Conservation (phyloP, 2,113 vertebrate species). For the Hucho hucho region DNA sequence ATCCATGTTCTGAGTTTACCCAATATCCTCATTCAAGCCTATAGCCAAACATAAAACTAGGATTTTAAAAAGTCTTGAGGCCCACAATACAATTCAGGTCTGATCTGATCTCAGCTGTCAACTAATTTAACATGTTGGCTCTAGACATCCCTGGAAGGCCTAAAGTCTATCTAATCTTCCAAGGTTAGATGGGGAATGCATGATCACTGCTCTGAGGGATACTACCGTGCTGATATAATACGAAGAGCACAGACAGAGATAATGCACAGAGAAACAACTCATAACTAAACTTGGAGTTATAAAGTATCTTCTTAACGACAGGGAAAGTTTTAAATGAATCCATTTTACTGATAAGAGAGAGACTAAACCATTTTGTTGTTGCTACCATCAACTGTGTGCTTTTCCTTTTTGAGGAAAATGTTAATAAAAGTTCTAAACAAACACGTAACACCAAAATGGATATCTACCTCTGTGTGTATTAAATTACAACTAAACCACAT, state of each 20-base stretch:
- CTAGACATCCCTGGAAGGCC: conserved; percentile 27
- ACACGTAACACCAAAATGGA: too few species aligned
- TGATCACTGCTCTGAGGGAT: conserved; percentile 12
- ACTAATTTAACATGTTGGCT: conserved; percentile 9
- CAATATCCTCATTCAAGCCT: not conserved
- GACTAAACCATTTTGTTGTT: too few species aligned
- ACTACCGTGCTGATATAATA: too few species aligned
- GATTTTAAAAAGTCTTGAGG: conserved; percentile 27
- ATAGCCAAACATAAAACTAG: too few species aligned
- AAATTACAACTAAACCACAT: too few species aligned
- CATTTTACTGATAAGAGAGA: too few species aligned
- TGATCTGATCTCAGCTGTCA: conserved; percentile 22
- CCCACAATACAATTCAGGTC: conserved; percentile 34
- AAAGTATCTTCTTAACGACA: not conserved
- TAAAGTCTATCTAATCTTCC: conserved; percentile 33
- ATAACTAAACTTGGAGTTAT: not conserved
- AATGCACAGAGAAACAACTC: not conserved
- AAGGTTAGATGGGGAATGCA: conserved; percentile 24
- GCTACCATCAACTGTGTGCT: too few species aligned
- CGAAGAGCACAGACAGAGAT: not conserved
- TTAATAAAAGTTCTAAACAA: too few species aligned
- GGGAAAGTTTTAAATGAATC: not conserved
- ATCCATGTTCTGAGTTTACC: too few species aligned
- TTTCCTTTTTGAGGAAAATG: too few species aligned
- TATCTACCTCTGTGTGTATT: too few species aligned